phyloP scores from a whole-genome alignment of 2,888 invertebrate species.

The Erebia ligea region DNA sequence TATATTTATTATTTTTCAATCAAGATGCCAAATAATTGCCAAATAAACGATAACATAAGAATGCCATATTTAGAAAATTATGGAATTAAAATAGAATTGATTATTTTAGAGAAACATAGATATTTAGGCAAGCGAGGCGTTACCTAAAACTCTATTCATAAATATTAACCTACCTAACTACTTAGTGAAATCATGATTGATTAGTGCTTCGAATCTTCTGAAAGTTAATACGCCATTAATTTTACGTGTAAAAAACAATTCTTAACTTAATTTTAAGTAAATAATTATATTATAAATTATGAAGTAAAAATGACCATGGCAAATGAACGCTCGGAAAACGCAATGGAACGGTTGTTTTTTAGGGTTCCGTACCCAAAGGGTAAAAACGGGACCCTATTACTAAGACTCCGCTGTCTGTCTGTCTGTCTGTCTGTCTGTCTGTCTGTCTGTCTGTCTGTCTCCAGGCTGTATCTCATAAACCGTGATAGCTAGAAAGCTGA shows the following conservation, averaged over 20 bases:
- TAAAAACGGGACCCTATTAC: no score
- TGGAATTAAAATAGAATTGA: constrained; percentile 49
- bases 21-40: constrained; percentile 59
- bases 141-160: constrained; percentile 53
- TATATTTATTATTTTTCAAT: constrained; percentile 49
- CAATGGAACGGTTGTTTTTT: no score
- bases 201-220: constrained; percentile 47
- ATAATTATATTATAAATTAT: constrained; percentile 26
- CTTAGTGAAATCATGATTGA: constrained; percentile 42
- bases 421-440: no score
- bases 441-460: no score
- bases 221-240: constrained; percentile 53
- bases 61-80: constrained; percentile 52
- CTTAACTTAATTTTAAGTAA: constrained; percentile 36
- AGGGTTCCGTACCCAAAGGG: no score
- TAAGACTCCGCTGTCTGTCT: no score
- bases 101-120: constrained; percentile 51
- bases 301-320: constrained; percentile 27
- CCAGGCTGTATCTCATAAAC: no score
- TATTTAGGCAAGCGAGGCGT: constrained; percentile 55
- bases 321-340: constrained; percentile 3
- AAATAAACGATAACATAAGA: constrained; percentile 46
- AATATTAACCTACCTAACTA: constrained; percentile 24
- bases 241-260: constrained; percentile 43
- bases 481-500: no score